phyloP scores from a whole-genome alignment of 2,888 invertebrate species.

The Parascotia fuliginaria region DNA sequence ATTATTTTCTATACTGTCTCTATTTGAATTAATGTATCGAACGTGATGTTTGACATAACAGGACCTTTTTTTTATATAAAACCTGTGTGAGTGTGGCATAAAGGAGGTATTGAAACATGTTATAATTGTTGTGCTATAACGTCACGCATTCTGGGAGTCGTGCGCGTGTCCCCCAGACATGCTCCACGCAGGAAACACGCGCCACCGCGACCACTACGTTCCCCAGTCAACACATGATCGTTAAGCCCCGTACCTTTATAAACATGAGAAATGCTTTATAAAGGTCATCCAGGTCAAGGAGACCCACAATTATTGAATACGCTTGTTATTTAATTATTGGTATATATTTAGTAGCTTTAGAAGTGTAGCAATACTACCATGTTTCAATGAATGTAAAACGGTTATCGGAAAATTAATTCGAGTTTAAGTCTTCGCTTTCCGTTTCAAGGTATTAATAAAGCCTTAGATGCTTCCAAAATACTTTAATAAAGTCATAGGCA shows the following conservation, averaged over 20 bases:
- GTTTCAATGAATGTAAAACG: too few species aligned
- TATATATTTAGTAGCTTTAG: not conserved
- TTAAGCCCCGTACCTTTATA: conserved; percentile 53
- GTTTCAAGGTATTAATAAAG: not conserved
- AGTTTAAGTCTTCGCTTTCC: conserved; percentile 8
- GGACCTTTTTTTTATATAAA: conserved; percentile 31
- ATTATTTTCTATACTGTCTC: conserved; percentile 10
- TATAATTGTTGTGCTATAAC: conserved; percentile 58
- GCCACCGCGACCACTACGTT: conserved; percentile 53
- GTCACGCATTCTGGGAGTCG: conserved; percentile 66
- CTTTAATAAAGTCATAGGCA: conserved; percentile 7
- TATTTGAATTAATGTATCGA: conserved; percentile 16
- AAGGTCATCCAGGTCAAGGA: conserved; percentile 63
- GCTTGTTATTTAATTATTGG: conserved; percentile 17
- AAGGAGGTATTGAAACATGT: conserved; percentile 44
- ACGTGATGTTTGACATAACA: conserved; percentile 37
- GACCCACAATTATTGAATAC: conserved; percentile 37
- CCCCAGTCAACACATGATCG: conserved; percentile 38
- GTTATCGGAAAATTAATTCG: conserved; percentile 3
- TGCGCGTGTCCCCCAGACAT: conserved; percentile 59
- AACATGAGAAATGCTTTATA: conserved; percentile 63
- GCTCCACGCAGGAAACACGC: conserved; percentile 76
- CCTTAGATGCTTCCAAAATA: conserved; percentile 8
- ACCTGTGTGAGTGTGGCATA: conserved; percentile 16
- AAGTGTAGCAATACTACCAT: too few species aligned